Base-by-base conservation (phyloP, 2,113 vertebrate species). In the Romanogobio albipinnatus region DNA sequence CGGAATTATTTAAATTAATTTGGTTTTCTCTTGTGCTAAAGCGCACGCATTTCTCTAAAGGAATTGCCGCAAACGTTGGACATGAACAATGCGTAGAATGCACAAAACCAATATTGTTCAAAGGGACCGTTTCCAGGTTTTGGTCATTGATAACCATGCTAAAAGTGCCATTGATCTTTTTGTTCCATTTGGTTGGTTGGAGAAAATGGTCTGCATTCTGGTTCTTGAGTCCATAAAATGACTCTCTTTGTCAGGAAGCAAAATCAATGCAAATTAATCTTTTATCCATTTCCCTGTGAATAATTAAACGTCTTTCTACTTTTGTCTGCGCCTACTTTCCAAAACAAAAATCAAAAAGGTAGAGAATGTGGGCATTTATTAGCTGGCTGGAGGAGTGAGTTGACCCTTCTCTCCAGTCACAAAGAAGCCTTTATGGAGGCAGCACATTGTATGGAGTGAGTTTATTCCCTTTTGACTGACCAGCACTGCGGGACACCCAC, bases 251-350 rank as follows among this genome's bases (percentile, higher is more conserved):
- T 94, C 53, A 81, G 64, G 45, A 84, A 84, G 90, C 86, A 85
- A 94, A 94, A 94, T 95, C 92, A 91, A 95, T 95, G 94, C 93
- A 95, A 95, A 95, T 95, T 84, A 92, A 93, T 92, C 94, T 91
- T 95, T 95, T 95, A 92, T 94, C 88, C 91, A 88, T 93, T 94
- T 93, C 89, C 85, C 89, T 91, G 91, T 94, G 94, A 94, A 94
- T 94, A 94, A 93, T 93, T 93, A 76, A 90, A 87, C 87, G 89
- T 86, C 91, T 91, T 92, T 89, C 87, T 90, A 91, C 94, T 92
- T 94, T 94, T 95, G 93, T 95, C 87, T 90, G 90, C 85, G 86
- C 81, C 85, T 91, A 76, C 70, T 78, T 85, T 90, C 89, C 92
- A 90, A 91, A 93, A 92, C 91, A 92, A 92, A 29, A 94, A 94